Evolutionary conservation across 2,797 vertebrate genomes (phyloP).

Genomic region (Cuculus canorus): DNA sequence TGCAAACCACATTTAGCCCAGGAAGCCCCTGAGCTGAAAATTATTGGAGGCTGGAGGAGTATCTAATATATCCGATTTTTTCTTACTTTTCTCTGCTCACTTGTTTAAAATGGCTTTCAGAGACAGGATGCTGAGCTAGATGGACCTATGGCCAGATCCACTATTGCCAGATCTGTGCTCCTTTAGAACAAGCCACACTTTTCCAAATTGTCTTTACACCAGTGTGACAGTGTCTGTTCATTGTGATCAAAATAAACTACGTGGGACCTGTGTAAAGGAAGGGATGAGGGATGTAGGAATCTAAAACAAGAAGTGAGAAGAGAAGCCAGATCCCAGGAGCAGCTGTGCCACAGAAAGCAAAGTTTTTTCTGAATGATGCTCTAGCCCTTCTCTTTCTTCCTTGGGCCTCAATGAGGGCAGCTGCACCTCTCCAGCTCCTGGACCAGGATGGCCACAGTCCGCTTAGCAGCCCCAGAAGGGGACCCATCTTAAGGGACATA

Average conservation of each 20-base stretch:
- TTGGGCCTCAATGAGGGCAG: neutral
- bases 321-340: neutral
- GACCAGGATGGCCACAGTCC: neutral
- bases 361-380: neutral
- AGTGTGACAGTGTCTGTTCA: constrained; percentile 19
- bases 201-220: constrained; percentile 9
- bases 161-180: neutral
- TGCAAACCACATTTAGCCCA: neutral
- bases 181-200: neutral
- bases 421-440: neutral
- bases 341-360: neutral
- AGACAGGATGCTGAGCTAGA: neutral
- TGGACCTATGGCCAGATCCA: neutral
- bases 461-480: neutral
- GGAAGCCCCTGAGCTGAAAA: neutral
- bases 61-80: neutral
- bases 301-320: constrained; percentile 22
- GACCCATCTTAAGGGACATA: neutral
- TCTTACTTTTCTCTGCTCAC: neutral
- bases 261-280: constrained; percentile 27
- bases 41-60: neutral
- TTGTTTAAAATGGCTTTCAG: neutral
- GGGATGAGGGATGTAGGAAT: constrained; percentile 2
- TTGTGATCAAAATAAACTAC: constrained; percentile 34
- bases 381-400: neutral